Conservation (phyloP, 2,113 vertebrate species). For the Pavo muticus region DNA sequence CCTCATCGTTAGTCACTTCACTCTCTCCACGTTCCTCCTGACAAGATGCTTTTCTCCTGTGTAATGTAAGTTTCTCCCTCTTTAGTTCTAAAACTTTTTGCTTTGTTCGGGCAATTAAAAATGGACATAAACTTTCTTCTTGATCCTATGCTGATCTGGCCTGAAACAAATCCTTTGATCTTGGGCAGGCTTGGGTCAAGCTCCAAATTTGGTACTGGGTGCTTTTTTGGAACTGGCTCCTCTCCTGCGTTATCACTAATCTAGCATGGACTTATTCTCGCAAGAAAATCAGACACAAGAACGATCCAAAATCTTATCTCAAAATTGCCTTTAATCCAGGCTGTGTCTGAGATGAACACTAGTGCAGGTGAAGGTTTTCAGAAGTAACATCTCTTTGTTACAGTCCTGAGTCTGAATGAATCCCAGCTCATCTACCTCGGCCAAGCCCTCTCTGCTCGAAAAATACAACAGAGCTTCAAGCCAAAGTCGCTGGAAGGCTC, state of each 20-base stretch:
- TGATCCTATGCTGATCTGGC: conserved; percentile 52
- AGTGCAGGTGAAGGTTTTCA: neutral
- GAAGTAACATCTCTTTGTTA: neutral
- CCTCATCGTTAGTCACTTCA: conserved; percentile 57
- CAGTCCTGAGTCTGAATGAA: neutral
- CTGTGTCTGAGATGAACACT: neutral
- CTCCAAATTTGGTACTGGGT: neutral
- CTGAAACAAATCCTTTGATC: neutral
- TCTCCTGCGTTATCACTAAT: neutral
- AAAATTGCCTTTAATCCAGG: neutral
- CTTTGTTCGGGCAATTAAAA: conserved; percentile 68
- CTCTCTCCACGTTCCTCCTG: conserved; percentile 63
- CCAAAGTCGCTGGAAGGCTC: neutral
- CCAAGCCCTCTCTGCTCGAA: neutral
- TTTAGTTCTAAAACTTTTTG: conserved; percentile 65
- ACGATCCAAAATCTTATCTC: neutral
- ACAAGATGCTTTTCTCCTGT: conserved; percentile 69
- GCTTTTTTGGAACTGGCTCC: neutral
- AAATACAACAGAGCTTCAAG: neutral
- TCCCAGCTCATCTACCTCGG: neutral
- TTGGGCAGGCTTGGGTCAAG: neutral
- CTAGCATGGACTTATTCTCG: neutral
- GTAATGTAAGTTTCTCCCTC: conserved; percentile 67
- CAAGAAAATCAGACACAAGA: neutral
- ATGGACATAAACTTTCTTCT: conserved; percentile 42